phyloP scores from a whole-genome alignment of 30 jellyfish, hydroid and myxozoan species.

The Haliclystus octoradiatus region DNA sequence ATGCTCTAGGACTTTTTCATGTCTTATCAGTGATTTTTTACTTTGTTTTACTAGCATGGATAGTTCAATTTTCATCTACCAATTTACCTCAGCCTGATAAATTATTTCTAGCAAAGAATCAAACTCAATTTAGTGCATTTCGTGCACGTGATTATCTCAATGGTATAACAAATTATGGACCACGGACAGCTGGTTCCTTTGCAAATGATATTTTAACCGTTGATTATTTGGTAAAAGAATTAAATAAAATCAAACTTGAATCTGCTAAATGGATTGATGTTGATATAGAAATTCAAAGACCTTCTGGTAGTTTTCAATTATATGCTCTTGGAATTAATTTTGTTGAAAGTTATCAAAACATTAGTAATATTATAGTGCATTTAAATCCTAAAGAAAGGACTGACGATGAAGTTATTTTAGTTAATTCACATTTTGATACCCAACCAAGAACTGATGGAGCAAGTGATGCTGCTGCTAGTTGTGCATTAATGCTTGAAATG shows the following conservation, averaged over 20 bases:
- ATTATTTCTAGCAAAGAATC: neutral
- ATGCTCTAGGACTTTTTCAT: neutral
- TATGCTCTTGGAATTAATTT: conserved; percentile 35
- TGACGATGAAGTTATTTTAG: conserved; percentile 21
- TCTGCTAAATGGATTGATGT: conserved; percentile 46
- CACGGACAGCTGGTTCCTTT: conserved; percentile 70
- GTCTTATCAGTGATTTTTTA: neutral
- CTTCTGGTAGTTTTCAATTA: conserved; percentile 62
- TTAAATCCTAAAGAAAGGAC: conserved; percentile 50
- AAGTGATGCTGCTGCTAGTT: conserved; percentile 91
- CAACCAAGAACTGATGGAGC: conserved; percentile 89
- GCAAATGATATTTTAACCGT: conserved; percentile 74
- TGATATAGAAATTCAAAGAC: conserved; percentile 65
- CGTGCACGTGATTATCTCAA: conserved; percentile 64
- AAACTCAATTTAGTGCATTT: conserved; percentile 50
- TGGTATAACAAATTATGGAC: conserved; percentile 74
- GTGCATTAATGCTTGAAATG: conserved; percentile 92
- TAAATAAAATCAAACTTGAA: conserved; percentile 25
- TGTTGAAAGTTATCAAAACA: conserved; percentile 61
- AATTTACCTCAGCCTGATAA: neutral
- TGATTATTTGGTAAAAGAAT: conserved; percentile 42
- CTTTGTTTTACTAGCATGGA: neutral
- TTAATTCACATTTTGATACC: conserved; percentile 87
- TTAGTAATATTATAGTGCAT: conserved; percentile 73
- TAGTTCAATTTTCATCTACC: neutral